Base-by-base conservation (phyloP, 2,113 vertebrate species). In the Chrysochloris asiatica region DNA sequence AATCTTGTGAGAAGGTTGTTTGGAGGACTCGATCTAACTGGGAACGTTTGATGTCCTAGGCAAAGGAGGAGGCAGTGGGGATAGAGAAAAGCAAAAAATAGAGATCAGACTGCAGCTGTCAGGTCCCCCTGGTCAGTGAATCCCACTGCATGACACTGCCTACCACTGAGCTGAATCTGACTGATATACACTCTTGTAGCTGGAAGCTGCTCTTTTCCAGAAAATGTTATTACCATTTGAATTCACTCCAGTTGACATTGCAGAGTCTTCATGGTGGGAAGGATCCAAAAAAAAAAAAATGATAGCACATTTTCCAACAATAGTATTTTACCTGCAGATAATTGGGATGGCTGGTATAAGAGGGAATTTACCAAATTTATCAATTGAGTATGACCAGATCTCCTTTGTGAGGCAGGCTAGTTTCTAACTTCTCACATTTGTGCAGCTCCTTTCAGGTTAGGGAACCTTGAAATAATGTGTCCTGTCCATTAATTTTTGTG, bases 401-500 rank as follows among this genome's bases (percentile, higher is more conserved):
- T 92, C 28, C 14, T 83, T 47, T 67, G 90, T 61, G 48, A 81
- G 7, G 13, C 30, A 73, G 17, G 88, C 33, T n/a, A 21, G 61
- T 91, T 91, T 61, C 89, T 71, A 89, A 81, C n/a, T 22, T 26
- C 41, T 50, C 38, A 54, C 47, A 33, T 45, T 41, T 76, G n/a
- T 36, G 48, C 17, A 50, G 36, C 33, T 80, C 4, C 47, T 95
- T 52, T 86, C 72, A 86, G 81, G n/a, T 86, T 76, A 94, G 83
- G 41, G 8, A 80, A 73, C 80, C 16, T n/a, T 22, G 50, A 59
- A 45, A 54, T 67, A 86, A 69, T 72, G 48, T 76, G 65, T 59
- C 61, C 88, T 95, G 13, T 50, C 72, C 52, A 54, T 88, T 89
- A 83, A 91, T 85, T 91, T 92, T 88, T 94, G n/a, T n/a, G n/a